phyloP scores from a whole-genome alignment of 2,113 vertebrate genomes.

The Plecotus auritus region DNA sequence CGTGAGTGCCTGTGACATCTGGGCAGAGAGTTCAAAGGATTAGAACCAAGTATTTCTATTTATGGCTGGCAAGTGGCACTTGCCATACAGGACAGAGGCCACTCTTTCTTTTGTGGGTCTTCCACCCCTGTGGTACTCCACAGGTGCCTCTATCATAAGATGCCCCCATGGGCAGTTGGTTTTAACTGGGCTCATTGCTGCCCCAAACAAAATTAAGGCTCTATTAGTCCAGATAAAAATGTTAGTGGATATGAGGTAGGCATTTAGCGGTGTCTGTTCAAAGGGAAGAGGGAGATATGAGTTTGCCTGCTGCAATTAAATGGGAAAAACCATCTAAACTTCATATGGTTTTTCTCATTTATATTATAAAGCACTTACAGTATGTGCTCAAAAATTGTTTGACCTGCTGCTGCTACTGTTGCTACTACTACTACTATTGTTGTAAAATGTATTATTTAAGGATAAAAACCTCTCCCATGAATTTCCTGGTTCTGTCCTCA shows the following conservation, averaged over 20 bases:
- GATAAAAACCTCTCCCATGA: background rate
- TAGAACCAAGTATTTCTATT: background rate
- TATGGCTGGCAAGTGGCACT: background rate
- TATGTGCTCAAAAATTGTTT: background rate
- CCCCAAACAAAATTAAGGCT: background rate
- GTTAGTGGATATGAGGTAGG: background rate
- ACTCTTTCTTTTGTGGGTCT: background rate
- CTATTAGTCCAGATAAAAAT: background rate
- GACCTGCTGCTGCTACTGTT: background rate
- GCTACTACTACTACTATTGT: background rate
- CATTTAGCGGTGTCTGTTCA: background rate
- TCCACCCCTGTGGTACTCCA: background rate
- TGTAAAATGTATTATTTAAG: background rate
- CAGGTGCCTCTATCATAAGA: background rate
- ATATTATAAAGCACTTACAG: background rate
- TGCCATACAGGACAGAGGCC: background rate
- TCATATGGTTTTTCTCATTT: too few relatives aligned
- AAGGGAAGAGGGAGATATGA: background rate
- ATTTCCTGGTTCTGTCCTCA: background rate
- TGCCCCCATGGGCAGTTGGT: background rate
- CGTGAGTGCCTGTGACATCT: rapidly evolving
- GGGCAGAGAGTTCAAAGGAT: background rate
- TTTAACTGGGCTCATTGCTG: background rate
- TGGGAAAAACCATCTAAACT: background rate
- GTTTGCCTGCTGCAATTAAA: background rate